Evolutionary conservation across 2,888 invertebrate species (phyloP), one percentile per base, ranked within the genome.

Genomic region (Alloplasta piceator): DNA sequence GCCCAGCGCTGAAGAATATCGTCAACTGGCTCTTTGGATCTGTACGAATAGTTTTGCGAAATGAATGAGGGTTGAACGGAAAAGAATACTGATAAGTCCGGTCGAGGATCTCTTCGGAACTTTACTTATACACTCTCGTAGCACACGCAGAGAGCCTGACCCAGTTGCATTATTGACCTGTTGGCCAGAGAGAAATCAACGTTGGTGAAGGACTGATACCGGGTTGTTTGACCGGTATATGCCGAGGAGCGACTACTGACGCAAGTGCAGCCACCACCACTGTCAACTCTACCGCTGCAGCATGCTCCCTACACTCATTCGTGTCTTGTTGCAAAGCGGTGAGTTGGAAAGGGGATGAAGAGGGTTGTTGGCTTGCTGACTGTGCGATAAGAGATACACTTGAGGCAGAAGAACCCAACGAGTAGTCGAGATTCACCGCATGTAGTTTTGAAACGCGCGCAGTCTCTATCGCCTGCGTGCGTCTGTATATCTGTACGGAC

Each of bases 101-200:
- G 26, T 26, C 3, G 3, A 26, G 26, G 26, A 26, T 26, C 26
- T 26, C 26, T 26, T 2, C 26, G 26, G 26, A 26, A 26, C n/a
- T n/a, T n/a, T n/a, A n/a, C n/a, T n/a, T n/a, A n/a, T n/a, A n/a
- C 7, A 60, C 70, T 43, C 64, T 52, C 63, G 58, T 66, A 76
- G 80, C 68, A 82, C 82, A 84, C 85, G 82, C 12, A n/a, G 14
- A 74, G 55, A 80, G 87, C 86, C 82, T 90, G 90, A 90, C 90
- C 90, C 83, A 89, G 84, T 90, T 90, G 81, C 86, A 83, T 85
- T 89, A 88, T 87, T 87, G 87, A 88, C 88, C 90, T 87, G 88
- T 89, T 86, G 86, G 86, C 85, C 85, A 86, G 85, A 86, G 85
- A 85, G 67, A 50, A 67, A 16, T 60, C 36, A 81, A 83, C 84